A percentile compares a stretch with the other conserved stretches of the same genome.
Evolutionary conservation across 2,888 invertebrate genomes (phyloP).

Genomic region (Brachyopa scutellaris): DNA sequence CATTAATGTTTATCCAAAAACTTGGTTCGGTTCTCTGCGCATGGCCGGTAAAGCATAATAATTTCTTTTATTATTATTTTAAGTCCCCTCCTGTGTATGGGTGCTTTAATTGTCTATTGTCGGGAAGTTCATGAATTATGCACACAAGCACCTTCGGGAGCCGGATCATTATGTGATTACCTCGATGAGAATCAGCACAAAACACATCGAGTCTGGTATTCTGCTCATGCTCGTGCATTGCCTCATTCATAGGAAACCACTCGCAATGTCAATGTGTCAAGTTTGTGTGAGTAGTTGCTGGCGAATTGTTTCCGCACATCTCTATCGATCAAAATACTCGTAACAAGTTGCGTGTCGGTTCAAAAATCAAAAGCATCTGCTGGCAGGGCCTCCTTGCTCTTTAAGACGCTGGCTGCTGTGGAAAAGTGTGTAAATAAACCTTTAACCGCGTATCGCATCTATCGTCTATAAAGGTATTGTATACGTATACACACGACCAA

Average conservation of each 20-base stretch:
- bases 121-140: constrained; percentile 2
- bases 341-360: neutral
- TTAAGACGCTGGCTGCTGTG: too few relatives aligned
- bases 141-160: neutral
- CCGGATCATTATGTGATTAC: constrained; percentile 34
- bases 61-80: neutral
- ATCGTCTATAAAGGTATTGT: neutral
- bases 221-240: neutral
- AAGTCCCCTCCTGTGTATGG: neutral
- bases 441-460: neutral
- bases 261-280: constrained; percentile 41
- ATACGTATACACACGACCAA: neutral
- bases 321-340: constrained; percentile 15
- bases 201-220: neutral
- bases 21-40: constrained; percentile 3
- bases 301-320: constrained; percentile 33
- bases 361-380: constrained; percentile 34
- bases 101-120: neutral
- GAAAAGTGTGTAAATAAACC: neutral
- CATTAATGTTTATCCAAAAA: neutral
- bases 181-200: constrained; percentile 9
- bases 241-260: neutral
- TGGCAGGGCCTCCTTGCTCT: constrained; percentile 4
- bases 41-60: constrained; percentile 17
- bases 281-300: constrained; percentile 31